These are phyloP conservation scores for Platygyra sinensis DNA, from an alignment of 64 coral and sea anemone species.

Conservation along the genomic window DNA sequence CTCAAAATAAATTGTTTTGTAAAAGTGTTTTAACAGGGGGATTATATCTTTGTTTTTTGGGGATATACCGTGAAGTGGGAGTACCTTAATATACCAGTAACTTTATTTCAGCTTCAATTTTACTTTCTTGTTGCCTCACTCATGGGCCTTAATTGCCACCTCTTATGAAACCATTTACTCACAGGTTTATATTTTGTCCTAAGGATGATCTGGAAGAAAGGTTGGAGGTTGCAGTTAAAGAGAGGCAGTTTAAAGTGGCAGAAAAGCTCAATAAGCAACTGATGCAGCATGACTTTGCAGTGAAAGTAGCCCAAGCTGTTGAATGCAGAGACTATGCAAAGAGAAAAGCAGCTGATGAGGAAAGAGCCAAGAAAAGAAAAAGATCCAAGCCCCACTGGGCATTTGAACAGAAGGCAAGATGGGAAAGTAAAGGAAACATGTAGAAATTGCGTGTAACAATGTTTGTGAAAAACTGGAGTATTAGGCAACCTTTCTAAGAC, in stretches of 20 bases:
- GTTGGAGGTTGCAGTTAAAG: slow-evolving; percentile 40
- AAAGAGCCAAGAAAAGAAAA: slow-evolving; percentile 42
- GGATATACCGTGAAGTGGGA: too few relatives aligned
- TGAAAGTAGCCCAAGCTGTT: slow-evolving; percentile 43
- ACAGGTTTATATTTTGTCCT: not conserved
- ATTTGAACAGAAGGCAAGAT: slow-evolving; percentile 73
- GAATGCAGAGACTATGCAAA: slow-evolving; percentile 56
- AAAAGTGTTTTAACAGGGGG: too few relatives aligned
- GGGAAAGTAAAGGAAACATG: slow-evolving; percentile 83
- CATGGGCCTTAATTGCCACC: not conserved
- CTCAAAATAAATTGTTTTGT: too few relatives aligned
- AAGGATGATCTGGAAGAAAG: slow-evolving; percentile 21
- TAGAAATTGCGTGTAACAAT: not conserved
- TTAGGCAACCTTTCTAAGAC: not conserved
- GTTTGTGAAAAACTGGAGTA: not conserved
- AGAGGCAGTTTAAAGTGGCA: slow-evolving; percentile 24
- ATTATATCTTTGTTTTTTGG: too few relatives aligned
- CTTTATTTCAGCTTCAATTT: too few relatives aligned
- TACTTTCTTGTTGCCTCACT: too few relatives aligned
- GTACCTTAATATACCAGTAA: too few relatives aligned
- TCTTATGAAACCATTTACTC: not conserved
- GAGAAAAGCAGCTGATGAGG: slow-evolving; percentile 26
- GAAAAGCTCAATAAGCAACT: slow-evolving; percentile 47
- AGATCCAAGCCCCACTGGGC: slow-evolving; percentile 58
- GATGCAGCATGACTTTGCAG: slow-evolving; percentile 37